phyloP scores from a whole-genome alignment of 2,113 vertebrate genomes.

The Balaenoptera acutorostrata region DNA sequence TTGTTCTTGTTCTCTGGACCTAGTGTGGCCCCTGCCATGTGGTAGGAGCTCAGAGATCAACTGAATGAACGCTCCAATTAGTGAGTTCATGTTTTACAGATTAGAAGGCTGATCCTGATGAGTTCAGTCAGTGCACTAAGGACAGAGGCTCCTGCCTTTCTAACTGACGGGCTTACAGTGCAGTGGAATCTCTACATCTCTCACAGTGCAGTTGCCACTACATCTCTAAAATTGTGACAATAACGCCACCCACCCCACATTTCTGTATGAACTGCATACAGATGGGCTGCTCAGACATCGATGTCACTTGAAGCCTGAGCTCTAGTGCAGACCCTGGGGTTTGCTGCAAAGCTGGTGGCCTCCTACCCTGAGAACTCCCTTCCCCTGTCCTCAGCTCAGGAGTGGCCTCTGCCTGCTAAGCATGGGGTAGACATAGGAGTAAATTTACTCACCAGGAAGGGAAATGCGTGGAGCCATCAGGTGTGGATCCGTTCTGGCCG shows the following conservation, averaged over 20 bases:
- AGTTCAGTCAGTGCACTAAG: neutral
- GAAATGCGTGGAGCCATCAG: slow-evolving; percentile 84
- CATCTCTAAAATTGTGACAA: neutral
- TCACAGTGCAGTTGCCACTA: neutral
- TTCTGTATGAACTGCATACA: neutral
- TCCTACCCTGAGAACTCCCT: neutral
- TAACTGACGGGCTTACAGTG: neutral
- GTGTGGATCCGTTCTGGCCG: slow-evolving; percentile 90
- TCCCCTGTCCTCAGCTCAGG: neutral
- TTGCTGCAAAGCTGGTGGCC: neutral
- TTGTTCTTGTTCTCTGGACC: neutral
- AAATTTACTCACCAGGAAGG: slow-evolving; percentile 84
- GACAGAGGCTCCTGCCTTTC: neutral
- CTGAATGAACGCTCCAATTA: slow-evolving; percentile 12
- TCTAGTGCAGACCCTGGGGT: neutral
- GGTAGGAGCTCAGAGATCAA: neutral
- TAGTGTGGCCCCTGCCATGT: neutral
- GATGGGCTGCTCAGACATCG: neutral
- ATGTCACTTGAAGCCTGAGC: neutral
- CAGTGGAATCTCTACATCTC: neutral
- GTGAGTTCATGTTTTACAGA: slow-evolving; percentile 1
- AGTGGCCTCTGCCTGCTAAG: neutral
- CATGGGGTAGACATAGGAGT: neutral
- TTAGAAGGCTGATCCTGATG: neutral
- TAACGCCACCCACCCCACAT: neutral